Base-by-base conservation (phyloP, 1,140 invertebrate genomes). In the Drosophila kikkawai region DNA sequence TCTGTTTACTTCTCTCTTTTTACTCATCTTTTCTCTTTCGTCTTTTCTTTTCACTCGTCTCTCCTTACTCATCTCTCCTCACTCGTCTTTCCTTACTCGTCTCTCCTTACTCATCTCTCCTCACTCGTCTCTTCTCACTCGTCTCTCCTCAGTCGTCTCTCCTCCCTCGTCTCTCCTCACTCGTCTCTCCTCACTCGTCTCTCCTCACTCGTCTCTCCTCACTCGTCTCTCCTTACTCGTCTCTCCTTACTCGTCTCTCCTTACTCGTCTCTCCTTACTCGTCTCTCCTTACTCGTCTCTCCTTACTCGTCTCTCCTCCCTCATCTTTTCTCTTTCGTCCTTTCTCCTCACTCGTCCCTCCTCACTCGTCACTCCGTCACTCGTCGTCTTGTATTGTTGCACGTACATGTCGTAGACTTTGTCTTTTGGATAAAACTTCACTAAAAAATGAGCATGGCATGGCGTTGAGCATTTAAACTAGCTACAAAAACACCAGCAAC, bases 401-500 rank as follows among this genome's bases (percentile, higher is more conserved):
- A 88, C 79, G 83, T 91, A 91, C 77, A 80, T 81, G 79, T 91
- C 83, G 80, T 91, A 87, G 87, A 87, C 82, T 91, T 64, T 74
- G 76, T 79, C 69, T 86, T 75, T 87, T 75, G 64, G 73, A 81
- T 82, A 87, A 87, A 91, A 88, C 84, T 88, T 88, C 84, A 88
- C 84, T 88, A 88, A 88, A 88, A 87, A 88, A 88, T 90, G 84
- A 90, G 84, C 84, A 80, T 90, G 85, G 84, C 84, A 88, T 65
- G 74, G 84, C 84, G 84, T 90, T 84, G 85, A 88, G 84, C 84
- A 88, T 88, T 88, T 88, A 88, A 88, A 88, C 84, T 88, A 88
- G 84, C 84, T 88, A 88, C 84, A 88, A 90, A 60, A 90, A 84
- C 81, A 87, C 73, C 85, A 87, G 84, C 66, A 79, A 68, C 61